Percentiles rank a stretch among this genome's conserved stretches.
These are phyloP conservation scores for Haliclona indistincta DNA, from an alignment of 37 sponge, comb jelly and placozoan genomes.

Conservation along the genomic window DNA sequence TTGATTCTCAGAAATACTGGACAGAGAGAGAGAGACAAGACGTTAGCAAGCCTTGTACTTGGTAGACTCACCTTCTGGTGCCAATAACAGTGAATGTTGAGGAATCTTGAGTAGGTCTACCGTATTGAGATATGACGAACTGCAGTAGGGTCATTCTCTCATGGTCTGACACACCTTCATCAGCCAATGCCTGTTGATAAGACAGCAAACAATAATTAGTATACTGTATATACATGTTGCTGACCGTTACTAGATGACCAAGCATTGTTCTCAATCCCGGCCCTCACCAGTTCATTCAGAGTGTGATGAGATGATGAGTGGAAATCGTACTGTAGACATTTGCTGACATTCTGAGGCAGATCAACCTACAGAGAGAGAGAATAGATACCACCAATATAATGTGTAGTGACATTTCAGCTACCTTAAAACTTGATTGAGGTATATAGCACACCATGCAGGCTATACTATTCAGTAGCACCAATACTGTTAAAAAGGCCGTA, in stretches of 20 bases:
- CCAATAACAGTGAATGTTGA: constrained; percentile 23
- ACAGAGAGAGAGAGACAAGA: not conserved
- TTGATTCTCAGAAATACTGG: constrained; percentile 13
- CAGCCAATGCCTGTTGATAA: no score
- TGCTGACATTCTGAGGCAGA: constrained; percentile 28
- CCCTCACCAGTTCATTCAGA: constrained; percentile 58
- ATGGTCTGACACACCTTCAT: no score
- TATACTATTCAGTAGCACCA: no score
- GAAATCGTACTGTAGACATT: constrained; percentile 73
- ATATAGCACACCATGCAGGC: no score
- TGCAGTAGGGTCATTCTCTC: constrained; percentile 15
- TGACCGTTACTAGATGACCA: constrained; percentile 69
- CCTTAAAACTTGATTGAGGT: not conserved
- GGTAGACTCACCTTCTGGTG: no score
- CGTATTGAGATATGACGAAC: constrained; percentile 23
- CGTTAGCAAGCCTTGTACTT: not conserved
- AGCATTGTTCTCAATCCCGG: constrained; percentile 55
- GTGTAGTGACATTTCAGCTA: not conserved
- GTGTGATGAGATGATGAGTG: constrained; percentile 64
- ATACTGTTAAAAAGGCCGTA: no score
- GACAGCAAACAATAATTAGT: no score
- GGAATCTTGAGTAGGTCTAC: not conserved
- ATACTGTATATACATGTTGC: not conserved
- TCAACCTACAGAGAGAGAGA: not conserved
- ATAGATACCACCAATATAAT: not conserved